A percentile compares a stretch with the other conserved stretches of the same genome.
These are phyloP conservation scores for Ennomos fuscantarius DNA, from an alignment of 2,888 invertebrate genomes.

Conservation along the genomic window DNA sequence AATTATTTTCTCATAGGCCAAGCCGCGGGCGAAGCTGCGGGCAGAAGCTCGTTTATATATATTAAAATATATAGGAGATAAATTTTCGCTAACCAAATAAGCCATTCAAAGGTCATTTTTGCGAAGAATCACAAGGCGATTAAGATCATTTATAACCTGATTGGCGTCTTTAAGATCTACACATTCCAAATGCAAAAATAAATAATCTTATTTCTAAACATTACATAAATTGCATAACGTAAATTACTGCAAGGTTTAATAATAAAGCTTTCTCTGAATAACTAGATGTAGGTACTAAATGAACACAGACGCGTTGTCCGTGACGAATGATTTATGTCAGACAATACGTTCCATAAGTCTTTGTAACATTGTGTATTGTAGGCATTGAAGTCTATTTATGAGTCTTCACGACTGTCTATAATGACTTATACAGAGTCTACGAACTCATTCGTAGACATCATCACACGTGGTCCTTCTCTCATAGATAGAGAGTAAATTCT, in stretches of 20 bases:
- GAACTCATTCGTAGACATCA: neutral
- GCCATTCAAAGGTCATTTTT: too few relatives aligned
- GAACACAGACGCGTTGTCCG: slow-evolving; percentile 64
- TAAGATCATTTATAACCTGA: too few relatives aligned
- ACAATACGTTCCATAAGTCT: slow-evolving; percentile 42
- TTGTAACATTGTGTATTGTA: slow-evolving; percentile 27
- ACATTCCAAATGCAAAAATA: slow-evolving; percentile 9
- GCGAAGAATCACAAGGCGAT: too few relatives aligned
- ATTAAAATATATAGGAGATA: too few relatives aligned
- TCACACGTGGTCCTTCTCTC: too few relatives aligned
- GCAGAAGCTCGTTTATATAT: too few relatives aligned
- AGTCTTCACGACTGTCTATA: slow-evolving; percentile 10
- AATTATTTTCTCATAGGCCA: too few relatives aligned
- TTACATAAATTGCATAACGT: slow-evolving; percentile 57
- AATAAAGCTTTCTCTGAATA: slow-evolving; percentile 71
- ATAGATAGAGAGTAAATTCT: too few relatives aligned
- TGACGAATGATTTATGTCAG: slow-evolving; percentile 68
- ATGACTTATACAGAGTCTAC: neutral
- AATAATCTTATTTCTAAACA: slow-evolving; percentile 15
- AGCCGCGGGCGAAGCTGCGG: too few relatives aligned
- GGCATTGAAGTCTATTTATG: slow-evolving; percentile 17
- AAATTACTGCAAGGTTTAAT: slow-evolving; percentile 54
- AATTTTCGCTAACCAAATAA: too few relatives aligned
- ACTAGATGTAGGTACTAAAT: slow-evolving; percentile 57
- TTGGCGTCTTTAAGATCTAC: neutral